A percentile compares a stretch with the other conserved stretches of the same genome.
Conservation (phyloP, 2,113 vertebrate genomes). For the Meles meles region DNA sequence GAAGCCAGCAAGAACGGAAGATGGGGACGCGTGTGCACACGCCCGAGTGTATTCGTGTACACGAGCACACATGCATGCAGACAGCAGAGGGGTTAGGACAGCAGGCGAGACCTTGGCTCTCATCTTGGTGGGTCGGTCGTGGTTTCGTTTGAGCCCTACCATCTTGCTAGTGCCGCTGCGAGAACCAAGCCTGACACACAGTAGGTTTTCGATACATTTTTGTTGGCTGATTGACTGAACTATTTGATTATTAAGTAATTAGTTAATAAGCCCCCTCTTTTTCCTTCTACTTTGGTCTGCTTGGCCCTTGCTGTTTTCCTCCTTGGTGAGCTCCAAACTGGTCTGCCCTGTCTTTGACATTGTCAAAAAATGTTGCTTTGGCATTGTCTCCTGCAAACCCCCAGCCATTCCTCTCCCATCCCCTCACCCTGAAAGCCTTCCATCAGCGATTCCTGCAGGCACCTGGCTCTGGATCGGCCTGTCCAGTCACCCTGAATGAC, state of each 20-base stretch:
- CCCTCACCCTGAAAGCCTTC: background rate
- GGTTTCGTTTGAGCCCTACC: background rate
- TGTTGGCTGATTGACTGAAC: background rate
- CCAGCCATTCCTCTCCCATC: background rate
- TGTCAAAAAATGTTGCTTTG: background rate
- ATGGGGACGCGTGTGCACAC: rapidly evolving
- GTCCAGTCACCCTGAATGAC: background rate
- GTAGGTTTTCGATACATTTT: background rate
- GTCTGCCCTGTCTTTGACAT: background rate
- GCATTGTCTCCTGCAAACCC: background rate
- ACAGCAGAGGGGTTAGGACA: background rate
- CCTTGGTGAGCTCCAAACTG: background rate
- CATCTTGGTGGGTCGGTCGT: background rate
- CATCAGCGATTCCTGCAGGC: background rate
- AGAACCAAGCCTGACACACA: background rate
- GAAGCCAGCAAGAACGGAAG: background rate
- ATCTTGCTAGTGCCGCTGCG: background rate
- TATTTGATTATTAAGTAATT: background rate
- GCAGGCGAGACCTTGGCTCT: background rate
- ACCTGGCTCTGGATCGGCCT: background rate
- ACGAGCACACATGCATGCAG: too few relatives aligned
- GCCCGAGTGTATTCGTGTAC: background rate
- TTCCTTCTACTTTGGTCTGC: background rate
- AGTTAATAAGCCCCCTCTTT: background rate
- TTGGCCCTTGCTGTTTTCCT: background rate